Evolutionary conservation across 35 echinoderm and acorn worm genomes (phyloP).

Genomic region (Chiridota heheva): DNA sequence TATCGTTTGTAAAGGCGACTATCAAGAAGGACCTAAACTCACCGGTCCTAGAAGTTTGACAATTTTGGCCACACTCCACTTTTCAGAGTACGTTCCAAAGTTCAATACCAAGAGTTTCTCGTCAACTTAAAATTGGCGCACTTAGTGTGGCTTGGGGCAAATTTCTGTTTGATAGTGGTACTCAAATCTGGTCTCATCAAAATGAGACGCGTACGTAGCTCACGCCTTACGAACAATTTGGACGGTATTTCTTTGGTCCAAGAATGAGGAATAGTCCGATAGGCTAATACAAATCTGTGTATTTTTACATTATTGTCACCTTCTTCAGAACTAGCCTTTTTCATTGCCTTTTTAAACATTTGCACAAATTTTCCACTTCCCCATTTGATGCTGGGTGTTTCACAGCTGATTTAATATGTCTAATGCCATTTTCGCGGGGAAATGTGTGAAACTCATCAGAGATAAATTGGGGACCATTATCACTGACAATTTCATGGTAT

Average conservation of each 20-base stretch:
- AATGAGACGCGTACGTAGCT: background rate
- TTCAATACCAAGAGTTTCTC: background rate
- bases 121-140: background rate
- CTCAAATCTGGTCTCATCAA: background rate
- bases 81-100: too few species aligned
- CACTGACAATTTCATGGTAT: slow-evolving; percentile 19
- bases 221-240: background rate
- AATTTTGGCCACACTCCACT: too few species aligned
- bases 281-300: background rate
- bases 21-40: too few species aligned
- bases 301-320: slow-evolving; percentile 4
- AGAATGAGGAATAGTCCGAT: background rate
- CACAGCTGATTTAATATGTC: slow-evolving; percentile 28
- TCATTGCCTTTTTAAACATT: slow-evolving; percentile 19
- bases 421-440: slow-evolving; percentile 38
- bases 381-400: slow-evolving; percentile 43
- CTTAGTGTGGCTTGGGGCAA: background rate
- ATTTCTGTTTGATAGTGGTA: background rate
- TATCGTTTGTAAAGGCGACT: too few species aligned
- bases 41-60: too few species aligned
- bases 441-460: slow-evolving; percentile 42
- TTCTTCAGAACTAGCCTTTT: slow-evolving; percentile 19
- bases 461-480: slow-evolving; percentile 52
- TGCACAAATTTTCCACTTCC: slow-evolving; percentile 39
- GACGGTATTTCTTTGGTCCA: background rate